Percentiles rank a stretch among this genome's conserved stretches.
Evolutionary conservation across 2,888 invertebrate species (phyloP).

Genomic region (Bhutanitis thaidina): DNA sequence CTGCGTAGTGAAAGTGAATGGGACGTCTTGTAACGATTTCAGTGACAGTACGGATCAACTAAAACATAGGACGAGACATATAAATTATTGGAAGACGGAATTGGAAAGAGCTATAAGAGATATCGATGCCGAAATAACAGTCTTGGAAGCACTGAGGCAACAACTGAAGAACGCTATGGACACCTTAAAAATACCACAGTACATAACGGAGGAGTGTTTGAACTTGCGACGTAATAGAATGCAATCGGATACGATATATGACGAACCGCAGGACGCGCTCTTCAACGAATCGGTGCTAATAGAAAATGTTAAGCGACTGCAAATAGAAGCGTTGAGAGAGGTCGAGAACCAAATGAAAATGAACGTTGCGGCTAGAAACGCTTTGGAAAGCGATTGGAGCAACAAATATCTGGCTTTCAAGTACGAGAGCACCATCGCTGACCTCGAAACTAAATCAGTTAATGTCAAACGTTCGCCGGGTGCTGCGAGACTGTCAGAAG

Average conservation of each 20-base stretch:
- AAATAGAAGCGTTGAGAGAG: conserved; percentile 82
- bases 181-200: conserved; percentile 53
- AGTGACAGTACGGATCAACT: conserved; percentile 65
- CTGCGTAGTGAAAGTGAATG: conserved; percentile 67
- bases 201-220: conserved; percentile 84
- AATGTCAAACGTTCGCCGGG: conserved; percentile 89
- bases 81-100: conserved; percentile 70
- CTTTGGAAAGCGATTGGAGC: conserved; percentile 93
- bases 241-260: conserved; percentile 86
- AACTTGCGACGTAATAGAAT: conserved; percentile 83
- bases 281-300: conserved; percentile 86
- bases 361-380: conserved; percentile 87
- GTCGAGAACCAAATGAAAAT: conserved; percentile 85
- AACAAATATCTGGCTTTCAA: conserved; percentile 90
- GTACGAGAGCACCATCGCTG: conserved; percentile 85
- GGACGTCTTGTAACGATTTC: conserved; percentile 61
- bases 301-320: conserved; percentile 82
- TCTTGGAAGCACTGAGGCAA: conserved; percentile 58
- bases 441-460: conserved; percentile 84
- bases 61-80: conserved; percentile 59
- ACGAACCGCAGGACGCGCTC: conserved; percentile 86
- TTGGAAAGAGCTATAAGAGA: conserved; percentile 64
- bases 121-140: conserved; percentile 59
- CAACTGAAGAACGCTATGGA: conserved; percentile 70
- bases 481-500: conserved; percentile 87